Conservation (phyloP, 2,888 invertebrate genomes). For the Caenorhabditis sp. region DNA sequence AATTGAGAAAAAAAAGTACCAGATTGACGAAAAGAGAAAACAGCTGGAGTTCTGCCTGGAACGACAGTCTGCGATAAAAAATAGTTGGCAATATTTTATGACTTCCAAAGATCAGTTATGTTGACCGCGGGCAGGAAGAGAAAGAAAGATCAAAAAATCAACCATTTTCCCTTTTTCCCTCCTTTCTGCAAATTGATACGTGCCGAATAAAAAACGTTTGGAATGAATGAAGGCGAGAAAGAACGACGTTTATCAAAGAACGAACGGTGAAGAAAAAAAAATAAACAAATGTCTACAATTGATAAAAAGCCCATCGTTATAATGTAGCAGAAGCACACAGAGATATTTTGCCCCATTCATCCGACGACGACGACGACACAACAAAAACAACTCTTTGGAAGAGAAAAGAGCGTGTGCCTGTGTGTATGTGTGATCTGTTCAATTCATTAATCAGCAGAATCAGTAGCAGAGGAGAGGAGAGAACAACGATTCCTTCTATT, state of each 20-base stretch:
- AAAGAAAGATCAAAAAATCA: constrained; percentile 1
- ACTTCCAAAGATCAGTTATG: not conserved
- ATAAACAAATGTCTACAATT: not conserved
- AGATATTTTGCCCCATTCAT: too few species aligned
- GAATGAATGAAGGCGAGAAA: not conserved
- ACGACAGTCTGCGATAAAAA: too few species aligned
- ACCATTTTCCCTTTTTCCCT: not conserved
- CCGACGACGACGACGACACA: not conserved
- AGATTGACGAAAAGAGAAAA: too few species aligned
- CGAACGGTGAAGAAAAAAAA: not conserved
- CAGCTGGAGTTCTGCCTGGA: too few species aligned
- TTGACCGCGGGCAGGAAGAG: not conserved
- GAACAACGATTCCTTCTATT: not conserved
- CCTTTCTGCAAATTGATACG: not conserved
- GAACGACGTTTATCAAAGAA: not conserved
- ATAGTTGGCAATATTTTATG: too few species aligned
- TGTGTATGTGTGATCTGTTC: not conserved
- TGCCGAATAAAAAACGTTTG: not conserved
- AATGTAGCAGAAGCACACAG: too few species aligned
- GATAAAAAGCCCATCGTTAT: not conserved
- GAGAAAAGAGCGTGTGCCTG: not conserved
- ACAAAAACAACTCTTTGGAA: not conserved
- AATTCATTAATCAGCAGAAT: not conserved
- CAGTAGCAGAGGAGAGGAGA: not conserved
- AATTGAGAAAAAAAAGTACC: too few species aligned